These are phyloP conservation scores for Pycnonotus jocosus DNA, from an alignment of 2,113 vertebrate genomes.

Conservation along the genomic window DNA sequence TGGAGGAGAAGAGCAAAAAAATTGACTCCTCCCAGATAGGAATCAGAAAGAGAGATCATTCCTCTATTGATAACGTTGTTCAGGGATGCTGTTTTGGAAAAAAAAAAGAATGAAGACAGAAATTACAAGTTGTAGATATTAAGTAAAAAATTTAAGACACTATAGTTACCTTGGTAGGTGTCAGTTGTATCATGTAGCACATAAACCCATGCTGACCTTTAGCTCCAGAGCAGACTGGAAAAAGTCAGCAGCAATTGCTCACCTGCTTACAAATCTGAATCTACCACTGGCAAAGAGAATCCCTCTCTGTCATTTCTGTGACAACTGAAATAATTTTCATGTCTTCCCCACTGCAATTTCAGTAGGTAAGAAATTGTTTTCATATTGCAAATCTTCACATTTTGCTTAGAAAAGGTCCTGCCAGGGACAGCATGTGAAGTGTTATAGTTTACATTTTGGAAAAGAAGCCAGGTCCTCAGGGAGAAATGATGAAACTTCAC, in stretches of 20 bases:
- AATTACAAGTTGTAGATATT: background rate
- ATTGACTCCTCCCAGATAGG: background rate
- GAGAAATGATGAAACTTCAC: background rate
- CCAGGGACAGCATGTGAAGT: background rate
- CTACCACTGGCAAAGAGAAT: background rate
- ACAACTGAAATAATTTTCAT: slow-evolving; percentile 1
- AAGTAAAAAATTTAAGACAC: background rate
- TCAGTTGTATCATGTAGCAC: background rate
- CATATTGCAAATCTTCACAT: background rate
- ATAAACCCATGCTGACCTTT: background rate
- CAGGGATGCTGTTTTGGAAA: background rate
- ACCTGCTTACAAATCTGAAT: background rate
- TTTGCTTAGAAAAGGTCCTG: background rate
- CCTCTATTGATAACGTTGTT: background rate
- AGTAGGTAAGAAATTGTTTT: background rate
- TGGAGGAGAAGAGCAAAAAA: background rate
- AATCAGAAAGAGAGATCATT: background rate
- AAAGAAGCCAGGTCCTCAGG: background rate
- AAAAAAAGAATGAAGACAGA: background rate
- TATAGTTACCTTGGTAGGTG: background rate
- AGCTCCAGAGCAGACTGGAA: background rate
- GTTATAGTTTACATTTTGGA: background rate
- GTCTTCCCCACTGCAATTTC: background rate
- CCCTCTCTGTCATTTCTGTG: background rate
- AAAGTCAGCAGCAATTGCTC: background rate